Evolutionary conservation across 1,140 invertebrate genomes (phyloP), one percentile per base, ranked within the genome.

Genomic region (Pteromalus puparum): DNA sequence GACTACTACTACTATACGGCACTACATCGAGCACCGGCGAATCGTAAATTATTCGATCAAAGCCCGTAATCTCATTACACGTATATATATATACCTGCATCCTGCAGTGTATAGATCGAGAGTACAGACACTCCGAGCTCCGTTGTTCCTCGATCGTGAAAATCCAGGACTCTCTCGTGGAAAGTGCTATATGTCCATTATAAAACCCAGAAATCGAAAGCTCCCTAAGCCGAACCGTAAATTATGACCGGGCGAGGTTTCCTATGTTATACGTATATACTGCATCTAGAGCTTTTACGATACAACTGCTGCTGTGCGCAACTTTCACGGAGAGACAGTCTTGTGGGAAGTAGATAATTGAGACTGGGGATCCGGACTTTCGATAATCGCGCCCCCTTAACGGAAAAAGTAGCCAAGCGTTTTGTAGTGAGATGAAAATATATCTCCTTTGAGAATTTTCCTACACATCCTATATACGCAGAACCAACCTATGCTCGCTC

Each of bases 11-110:
- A 0, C 6, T 13, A 26, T 24, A 21, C 28, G 7, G 15, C 48
- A 21, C 6, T 15, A 15, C 30, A 15, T 42, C 48, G 67, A 72
- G 13, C 1, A 18, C 46, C 18, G 46, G 46, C 46, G 13, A 48
- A 42, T 67, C 65, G 82, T 83, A 83, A 83, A 83, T 83, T 78
- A 77, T 26, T 70, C 24, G 82, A 72, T 77, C 74, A 30, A 26
- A 28, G n/a, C 30, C 65, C 48, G 24, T 38, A 42, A 80, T 74
- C 46, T 76, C 61, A 28, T 67, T 65, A 76, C 67, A 65, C 24
- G 38, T n/a, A n/a, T 48, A 48, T 10, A 46, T 28, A 21, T 12
- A 34, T 34, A 5, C 30, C 30, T 34, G 30, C 12, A 48, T 48
- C 30, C n/a, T n/a, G 61, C 6, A 34, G 65, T 67, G 7, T 6